Evolutionary conservation across 2,113 vertebrate genomes (phyloP).

Genomic region (Pseudopipra pipra): DNA sequence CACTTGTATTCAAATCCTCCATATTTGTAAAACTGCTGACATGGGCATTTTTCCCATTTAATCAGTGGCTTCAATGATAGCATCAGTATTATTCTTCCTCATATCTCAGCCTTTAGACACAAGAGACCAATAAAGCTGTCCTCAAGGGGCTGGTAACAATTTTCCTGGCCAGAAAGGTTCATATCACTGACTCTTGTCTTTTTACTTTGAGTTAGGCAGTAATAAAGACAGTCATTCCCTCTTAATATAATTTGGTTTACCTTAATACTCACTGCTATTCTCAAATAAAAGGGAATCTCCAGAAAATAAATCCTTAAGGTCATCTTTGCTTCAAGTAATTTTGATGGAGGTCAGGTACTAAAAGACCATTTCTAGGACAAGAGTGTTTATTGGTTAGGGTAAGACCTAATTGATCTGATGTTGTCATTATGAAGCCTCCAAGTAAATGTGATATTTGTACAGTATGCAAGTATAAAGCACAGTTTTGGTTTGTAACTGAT

Average conservation of each 20-base stretch:
- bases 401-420: not conserved
- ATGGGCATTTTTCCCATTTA: not conserved
- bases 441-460: not conserved
- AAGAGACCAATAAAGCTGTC: not conserved
- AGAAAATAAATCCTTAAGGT: not conserved
- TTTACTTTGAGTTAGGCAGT: not conserved
- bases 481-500: not conserved
- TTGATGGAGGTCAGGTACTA: not conserved
- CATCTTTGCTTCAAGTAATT: not conserved
- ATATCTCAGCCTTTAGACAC: not conserved
- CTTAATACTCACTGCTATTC: not conserved
- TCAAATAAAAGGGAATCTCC: not conserved
- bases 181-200: not conserved
- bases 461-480: not conserved
- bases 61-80: not conserved
- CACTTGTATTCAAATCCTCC: not conserved
- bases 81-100: not conserved
- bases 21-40: not conserved
- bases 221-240: not conserved
- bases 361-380: not conserved
- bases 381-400: not conserved
- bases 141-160: not conserved
- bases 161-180: not conserved
- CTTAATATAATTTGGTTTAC: not conserved
- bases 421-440: not conserved